A percentile compares a stretch with the other conserved stretches of the same genome.
Evolutionary conservation across 2,888 invertebrate genomes (phyloP).

Genomic region (Scaptomyza flava): DNA sequence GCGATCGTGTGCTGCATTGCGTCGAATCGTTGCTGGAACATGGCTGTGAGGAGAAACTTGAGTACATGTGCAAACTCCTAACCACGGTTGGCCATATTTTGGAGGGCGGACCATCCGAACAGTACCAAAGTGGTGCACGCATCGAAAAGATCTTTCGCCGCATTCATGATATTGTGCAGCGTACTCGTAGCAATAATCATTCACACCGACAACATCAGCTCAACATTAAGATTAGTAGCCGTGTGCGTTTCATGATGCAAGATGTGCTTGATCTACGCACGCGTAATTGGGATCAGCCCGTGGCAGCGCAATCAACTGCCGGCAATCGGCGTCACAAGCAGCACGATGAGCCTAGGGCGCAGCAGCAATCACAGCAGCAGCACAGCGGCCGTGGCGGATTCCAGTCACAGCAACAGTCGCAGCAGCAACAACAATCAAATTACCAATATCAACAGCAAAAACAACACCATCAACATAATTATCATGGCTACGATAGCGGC

Average conservation of each 20-base stretch:
- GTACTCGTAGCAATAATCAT: conserved; percentile 48
- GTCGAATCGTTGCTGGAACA: conserved; percentile 78
- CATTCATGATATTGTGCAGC: conserved; percentile 73
- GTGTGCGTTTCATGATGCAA: conserved; percentile 83
- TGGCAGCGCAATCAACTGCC: conserved; percentile 12
- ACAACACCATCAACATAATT: conserved; percentile 53
- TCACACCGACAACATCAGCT: conserved; percentile 46
- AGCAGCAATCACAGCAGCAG: conserved; percentile 38
- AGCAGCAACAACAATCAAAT: conserved; percentile 33
- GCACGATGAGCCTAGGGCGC: conserved; percentile 45
- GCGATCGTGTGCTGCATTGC: conserved; percentile 77
- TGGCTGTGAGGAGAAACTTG: conserved; percentile 81
- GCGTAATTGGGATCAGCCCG: conserved; percentile 80
- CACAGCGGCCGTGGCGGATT: conserved; percentile 37
- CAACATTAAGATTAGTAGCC: conserved; percentile 79
- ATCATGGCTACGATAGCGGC: conserved; percentile 45
- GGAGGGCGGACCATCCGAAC: conserved; percentile 62
- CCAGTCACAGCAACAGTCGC: conserved; percentile 36
- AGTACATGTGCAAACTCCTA: conserved; percentile 82
- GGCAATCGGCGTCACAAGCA: conserved; percentile 45
- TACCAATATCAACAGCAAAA: conserved; percentile 55
- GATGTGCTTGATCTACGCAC: conserved; percentile 80
- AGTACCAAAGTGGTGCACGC: conserved; percentile 60
- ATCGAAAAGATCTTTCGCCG: conserved; percentile 78
- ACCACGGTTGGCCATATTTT: conserved; percentile 81